These are phyloP conservation scores for Neodontobutis hainanensis DNA, from an alignment of 2,113 vertebrate genomes.

Conservation along the genomic window DNA sequence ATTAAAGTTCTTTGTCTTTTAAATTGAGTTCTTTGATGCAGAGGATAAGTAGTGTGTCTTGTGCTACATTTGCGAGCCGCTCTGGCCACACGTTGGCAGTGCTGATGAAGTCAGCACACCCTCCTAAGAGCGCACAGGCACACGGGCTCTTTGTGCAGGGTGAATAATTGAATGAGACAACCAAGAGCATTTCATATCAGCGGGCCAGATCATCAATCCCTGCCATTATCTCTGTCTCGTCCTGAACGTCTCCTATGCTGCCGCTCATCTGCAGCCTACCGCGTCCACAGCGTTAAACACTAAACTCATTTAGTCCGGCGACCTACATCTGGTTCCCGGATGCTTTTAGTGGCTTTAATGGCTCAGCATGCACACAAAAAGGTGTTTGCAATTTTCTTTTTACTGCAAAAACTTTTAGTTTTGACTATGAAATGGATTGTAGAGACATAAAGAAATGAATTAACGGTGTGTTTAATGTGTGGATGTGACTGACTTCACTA, in stretches of 20 bases:
- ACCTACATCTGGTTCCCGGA: constrained; percentile 62
- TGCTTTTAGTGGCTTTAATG: constrained; percentile 55
- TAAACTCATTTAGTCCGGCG: constrained; percentile 53
- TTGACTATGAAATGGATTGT: constrained; percentile 49
- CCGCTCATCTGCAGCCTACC: constrained; percentile 39
- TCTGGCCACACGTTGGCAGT: constrained; percentile 28
- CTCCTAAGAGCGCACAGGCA: constrained; percentile 36
- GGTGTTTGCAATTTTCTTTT: constrained; percentile 65
- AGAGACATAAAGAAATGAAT: constrained; percentile 53
- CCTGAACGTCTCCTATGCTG: constrained; percentile 41
- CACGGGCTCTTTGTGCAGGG: constrained; percentile 40
- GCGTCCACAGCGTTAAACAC: constrained; percentile 34
- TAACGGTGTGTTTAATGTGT: constrained; percentile 51
- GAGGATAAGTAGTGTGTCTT: constrained; percentile 51
- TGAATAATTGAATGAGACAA: constrained; percentile 68
- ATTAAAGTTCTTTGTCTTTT: constrained; percentile 62
- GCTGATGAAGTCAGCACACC: constrained; percentile 69
- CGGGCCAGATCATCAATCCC: constrained; percentile 68
- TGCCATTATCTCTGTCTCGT: constrained; percentile 52
- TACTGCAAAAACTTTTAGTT: constrained; percentile 33
- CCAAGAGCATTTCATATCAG: constrained; percentile 65
- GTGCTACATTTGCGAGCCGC: constrained; percentile 39
- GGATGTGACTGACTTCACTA: neutral
- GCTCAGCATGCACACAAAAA: constrained; percentile 61
- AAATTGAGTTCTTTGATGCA: constrained; percentile 58